Evolutionary conservation across 92 coral and sea anemone genomes (phyloP), one percentile per base, ranked within the genome.

Genomic region (Zoanthus solanderi): DNA sequence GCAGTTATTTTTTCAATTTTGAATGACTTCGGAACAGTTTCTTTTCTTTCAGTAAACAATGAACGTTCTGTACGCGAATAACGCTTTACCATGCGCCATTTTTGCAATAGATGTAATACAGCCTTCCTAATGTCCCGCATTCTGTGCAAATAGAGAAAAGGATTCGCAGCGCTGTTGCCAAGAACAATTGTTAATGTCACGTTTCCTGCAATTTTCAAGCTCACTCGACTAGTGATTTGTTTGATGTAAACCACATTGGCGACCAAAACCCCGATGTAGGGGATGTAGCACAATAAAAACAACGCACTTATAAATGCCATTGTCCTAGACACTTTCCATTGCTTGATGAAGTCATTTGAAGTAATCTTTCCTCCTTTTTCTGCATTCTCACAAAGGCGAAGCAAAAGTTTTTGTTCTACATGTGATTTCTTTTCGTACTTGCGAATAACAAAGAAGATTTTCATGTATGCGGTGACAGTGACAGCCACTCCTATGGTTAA

Each of bases 71-170:
- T 16, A 18, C 52, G 44, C 15, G 5, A 15, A 45, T 81, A 18
- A 3, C 32, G 47, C 28, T 45, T 66, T 50, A 60, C n/a, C 6
- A 42, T 42, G 9, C 44, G 75, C 61, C 85, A 47, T 71, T 66
- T 67, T 1, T 6, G 44, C 48, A 81, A 5, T 46, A 81, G 1
- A n/a, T 44, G 15, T 3, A 81, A 6, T 23, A 81, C 85, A 66
- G 85, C 85, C 47, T 81, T 81, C 17, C 85, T 66, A 10, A 81
- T 81, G 7, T 81, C 85, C 45, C 85, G 76, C 85, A 81, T 81
- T 81, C 85, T 81, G 57, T 81, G 52, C 23, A 81, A 18, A 81
- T 66, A 81, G 14, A 81, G 85, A 66, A 81, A 81, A 9, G 85
- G 85, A 18, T 81, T 81, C 6, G 66, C 28, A 5, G 85, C 29